Percentiles rank a stretch among this genome's conserved stretches.
Evolutionary conservation across 37 sponge, comb jelly and placozoan species (phyloP).

Genomic region (Mnemiopsis leidyi): DNA sequence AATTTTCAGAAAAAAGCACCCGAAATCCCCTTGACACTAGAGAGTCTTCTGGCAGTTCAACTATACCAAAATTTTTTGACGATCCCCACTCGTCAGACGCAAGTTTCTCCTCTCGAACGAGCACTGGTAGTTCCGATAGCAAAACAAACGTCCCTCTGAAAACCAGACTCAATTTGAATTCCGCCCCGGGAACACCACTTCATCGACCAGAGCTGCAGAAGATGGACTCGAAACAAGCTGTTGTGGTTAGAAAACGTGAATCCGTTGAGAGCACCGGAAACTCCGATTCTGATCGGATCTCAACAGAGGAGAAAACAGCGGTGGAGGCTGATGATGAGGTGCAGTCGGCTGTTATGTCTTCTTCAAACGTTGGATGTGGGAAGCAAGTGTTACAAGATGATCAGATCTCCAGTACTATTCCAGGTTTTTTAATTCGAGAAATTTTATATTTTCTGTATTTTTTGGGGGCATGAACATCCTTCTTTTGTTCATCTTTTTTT

Average conservation of each 20-base stretch:
- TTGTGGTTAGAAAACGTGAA: background rate
- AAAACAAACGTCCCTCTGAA: background rate
- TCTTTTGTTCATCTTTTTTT: too few species aligned
- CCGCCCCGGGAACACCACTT: background rate
- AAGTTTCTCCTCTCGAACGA: background rate
- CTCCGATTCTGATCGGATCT: background rate
- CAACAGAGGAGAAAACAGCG: background rate
- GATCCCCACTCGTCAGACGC: background rate
- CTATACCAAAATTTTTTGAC: background rate
- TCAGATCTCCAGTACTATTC: slow-evolving; percentile 28
- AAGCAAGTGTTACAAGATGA: slow-evolving; percentile 22
- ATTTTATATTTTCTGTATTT: too few species aligned
- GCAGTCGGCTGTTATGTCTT: background rate
- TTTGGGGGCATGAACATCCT: too few species aligned
- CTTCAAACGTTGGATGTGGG: background rate
- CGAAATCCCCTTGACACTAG: background rate
- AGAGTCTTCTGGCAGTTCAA: background rate
- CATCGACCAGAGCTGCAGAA: background rate
- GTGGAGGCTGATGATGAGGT: background rate
- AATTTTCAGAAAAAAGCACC: background rate
- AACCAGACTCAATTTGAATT: background rate
- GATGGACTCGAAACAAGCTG: background rate
- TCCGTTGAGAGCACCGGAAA: background rate
- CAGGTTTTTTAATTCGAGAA: too few species aligned
- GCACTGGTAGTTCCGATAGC: background rate